Base-by-base conservation (phyloP, 2,113 vertebrate genomes). In the Uropsilus gracilis region DNA sequence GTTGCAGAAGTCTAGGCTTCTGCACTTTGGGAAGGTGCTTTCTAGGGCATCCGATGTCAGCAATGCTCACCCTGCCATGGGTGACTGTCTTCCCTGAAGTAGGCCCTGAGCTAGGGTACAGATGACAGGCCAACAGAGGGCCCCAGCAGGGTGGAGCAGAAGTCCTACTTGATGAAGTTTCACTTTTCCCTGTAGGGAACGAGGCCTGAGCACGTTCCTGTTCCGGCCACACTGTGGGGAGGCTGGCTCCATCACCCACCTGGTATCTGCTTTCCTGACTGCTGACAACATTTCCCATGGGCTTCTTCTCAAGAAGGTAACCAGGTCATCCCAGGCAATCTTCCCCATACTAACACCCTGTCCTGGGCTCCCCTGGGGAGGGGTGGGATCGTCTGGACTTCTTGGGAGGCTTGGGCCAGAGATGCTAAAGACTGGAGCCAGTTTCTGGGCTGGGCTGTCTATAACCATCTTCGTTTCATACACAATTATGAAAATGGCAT, bases 271-370 rank as follows among this genome's bases (percentile, higher is more conserved):
- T 95, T 99, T 99, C 97, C 98, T 99, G 44, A 99, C 99, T 5
- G 99, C 99, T 0, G 99, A 99, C 98, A 99, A 99, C 97, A 99
- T 99, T 97, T 99, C 99, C 50, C 99, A 99, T 0, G 99, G 99
- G 90, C 98, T 99, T 96, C 99, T 99, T 96, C 98, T 99, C 48
- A 99, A 99, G 95, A 99, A 99, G 99, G 99, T 99, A 98, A 64
- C n/a, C 20, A 1, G 14, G 46, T 24, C 1, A 1, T 73, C 77
- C 73, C 18, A 0, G 0, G 34, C 48, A 6, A 34, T 8, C 28
- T 3, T 13, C 16, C 77, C 55, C 87, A 73, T 57, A 22, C 7
- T 0, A 6, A 9, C 12, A 37, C 5, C 64, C 64, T 5, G 13
- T 8, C 5, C 20, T 28, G 61, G 72, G 37, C 26, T 85, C 46